Conservation (phyloP, 2,888 invertebrate genomes). For the Archips xylosteana region DNA sequence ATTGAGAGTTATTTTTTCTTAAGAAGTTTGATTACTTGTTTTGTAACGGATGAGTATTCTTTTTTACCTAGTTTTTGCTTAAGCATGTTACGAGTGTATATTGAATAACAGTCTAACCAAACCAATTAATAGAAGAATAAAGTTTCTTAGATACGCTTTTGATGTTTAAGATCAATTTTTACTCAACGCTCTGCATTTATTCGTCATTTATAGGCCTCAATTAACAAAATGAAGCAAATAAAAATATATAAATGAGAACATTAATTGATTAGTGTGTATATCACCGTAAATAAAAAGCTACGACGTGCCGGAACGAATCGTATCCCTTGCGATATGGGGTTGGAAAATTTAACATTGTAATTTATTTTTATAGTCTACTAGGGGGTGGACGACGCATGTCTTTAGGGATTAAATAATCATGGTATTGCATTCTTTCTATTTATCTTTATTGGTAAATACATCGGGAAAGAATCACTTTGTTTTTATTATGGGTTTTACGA, state of each 20-base stretch:
- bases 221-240: background rate
- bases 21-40: background rate
- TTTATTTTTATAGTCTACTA: conserved; percentile 78
- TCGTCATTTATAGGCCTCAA: background rate
- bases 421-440: conserved; percentile 62
- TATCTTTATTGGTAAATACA: conserved; percentile 61
- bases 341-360: conserved; percentile 82
- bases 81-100: too few relatives aligned
- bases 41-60: too few relatives aligned
- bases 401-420: conserved; percentile 74
- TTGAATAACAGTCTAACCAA: background rate
- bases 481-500: conserved; percentile 28
- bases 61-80: too few relatives aligned
- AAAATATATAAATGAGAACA: conserved; percentile 42
- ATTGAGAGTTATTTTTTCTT: background rate
- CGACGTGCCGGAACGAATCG: conserved; percentile 75
- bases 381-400: conserved; percentile 63
- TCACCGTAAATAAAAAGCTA: conserved; percentile 70
- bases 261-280: conserved; percentile 62
- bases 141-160: background rate
- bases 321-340: conserved; percentile 74
- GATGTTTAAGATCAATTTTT: background rate
- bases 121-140: background rate
- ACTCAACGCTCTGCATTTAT: background rate
- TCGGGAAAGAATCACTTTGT: conserved; percentile 41